Base-by-base conservation (phyloP, 2,797 vertebrate genomes). In the Pseudochromis fuscus region DNA sequence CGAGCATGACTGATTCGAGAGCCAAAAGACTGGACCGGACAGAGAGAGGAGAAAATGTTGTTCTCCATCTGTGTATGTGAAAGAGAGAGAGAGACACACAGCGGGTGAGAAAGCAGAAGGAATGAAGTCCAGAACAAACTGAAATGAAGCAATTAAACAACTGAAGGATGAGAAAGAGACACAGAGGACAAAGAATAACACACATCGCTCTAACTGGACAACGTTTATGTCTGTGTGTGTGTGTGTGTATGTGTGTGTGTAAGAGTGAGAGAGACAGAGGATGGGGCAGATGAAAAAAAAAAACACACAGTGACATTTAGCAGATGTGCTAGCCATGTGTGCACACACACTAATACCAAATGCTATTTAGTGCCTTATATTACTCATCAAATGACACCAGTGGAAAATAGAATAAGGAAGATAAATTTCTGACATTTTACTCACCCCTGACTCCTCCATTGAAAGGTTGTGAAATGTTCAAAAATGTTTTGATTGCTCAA, bases 1-100 rank as follows among this genome's bases (percentile, higher is more conserved):
- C 28, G 18, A 82, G 76, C 61, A 80, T 64, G 59, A 79, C 77
- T 75, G 79, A 87, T 72, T 79, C 64, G 63, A 72, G 64, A 75
- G 69, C 76, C 78, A 79, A 83, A 77, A 64, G 45, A 77, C 74
- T 56, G 61, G 44, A 71, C 74, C 53, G 70, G 70, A 75, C 68
- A 37, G 40, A 66, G 56, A 61, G 65, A 49, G 57, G 61, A 65
- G 72, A 50, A 70, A 67, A 62, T 45, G 27, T 37, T 77, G 64
- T 50, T 57, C 24, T 57, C 50, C 16, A 27, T 67, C 16, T 57
- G 50, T 38, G 28, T 61, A 52, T 66, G 40, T 46, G n/a, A 44
- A n/a, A 15, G 35, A 37, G 31, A 57, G 45, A 49, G 35, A 23
- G 16, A 52, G 40, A 9, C n/a, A n/a, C n/a, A n/a, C 0, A 6